Percentiles rank a stretch among this genome's conserved stretches.
Conservation (phyloP, 2,113 vertebrate genomes). For the Sula dactylatra region DNA sequence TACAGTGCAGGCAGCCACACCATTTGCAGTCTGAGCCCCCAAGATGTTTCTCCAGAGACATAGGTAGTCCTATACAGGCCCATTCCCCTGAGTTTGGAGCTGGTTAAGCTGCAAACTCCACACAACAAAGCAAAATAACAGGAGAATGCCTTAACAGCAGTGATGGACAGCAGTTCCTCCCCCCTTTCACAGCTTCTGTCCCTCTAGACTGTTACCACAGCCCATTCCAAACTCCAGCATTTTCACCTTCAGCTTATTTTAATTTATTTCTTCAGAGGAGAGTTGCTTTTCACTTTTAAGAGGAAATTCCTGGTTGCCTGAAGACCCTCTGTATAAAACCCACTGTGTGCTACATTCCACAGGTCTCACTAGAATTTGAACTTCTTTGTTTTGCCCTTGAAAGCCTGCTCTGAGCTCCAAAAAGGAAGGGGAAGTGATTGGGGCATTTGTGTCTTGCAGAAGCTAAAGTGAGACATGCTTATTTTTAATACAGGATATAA, state of each 20-base stretch:
- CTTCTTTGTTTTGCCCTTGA: slow-evolving; percentile 14
- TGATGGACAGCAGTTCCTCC: neutral
- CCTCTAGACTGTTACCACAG: neutral
- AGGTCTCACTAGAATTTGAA: slow-evolving; percentile 33
- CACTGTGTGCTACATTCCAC: slow-evolving; percentile 19
- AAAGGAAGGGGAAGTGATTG: slow-evolving; percentile 31
- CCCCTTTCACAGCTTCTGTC: neutral
- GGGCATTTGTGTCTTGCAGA: slow-evolving; percentile 7
- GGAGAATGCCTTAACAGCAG: neutral
- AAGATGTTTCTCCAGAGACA: neutral
- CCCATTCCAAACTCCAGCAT: neutral
- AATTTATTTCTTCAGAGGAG: slow-evolving; percentile 26
- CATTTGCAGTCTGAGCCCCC: neutral
- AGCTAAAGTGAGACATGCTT: slow-evolving; percentile 20
- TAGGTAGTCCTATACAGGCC: neutral
- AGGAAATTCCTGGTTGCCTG: slow-evolving; percentile 32
- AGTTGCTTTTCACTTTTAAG: slow-evolving; percentile 17
- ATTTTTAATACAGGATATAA: slow-evolving; percentile 54
- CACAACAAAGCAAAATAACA: neutral
- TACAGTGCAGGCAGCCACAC: neutral
- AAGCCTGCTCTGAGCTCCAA: neutral
- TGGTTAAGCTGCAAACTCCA: neutral
- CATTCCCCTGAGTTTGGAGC: neutral
- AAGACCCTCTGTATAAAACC: slow-evolving; percentile 6
- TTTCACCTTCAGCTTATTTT: slow-evolving; percentile 34